A percentile compares a stretch with the other conserved stretches of the same genome.
These are phyloP conservation scores for Daboia siamensis DNA, from an alignment of 2,113 vertebrate genomes.

Conservation along the genomic window DNA sequence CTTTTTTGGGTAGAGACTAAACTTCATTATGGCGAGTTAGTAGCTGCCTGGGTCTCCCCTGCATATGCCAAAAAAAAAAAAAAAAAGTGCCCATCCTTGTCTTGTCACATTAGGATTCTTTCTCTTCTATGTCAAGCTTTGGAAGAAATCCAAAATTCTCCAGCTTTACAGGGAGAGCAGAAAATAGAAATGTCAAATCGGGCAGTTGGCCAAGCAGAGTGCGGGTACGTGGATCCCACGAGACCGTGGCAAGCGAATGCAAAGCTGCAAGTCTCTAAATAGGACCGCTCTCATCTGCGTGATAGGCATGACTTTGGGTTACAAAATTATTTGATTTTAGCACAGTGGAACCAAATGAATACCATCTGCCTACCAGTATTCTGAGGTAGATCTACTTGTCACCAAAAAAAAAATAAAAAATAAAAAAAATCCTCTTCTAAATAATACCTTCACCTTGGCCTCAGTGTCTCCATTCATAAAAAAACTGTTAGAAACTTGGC, in stretches of 20 bases:
- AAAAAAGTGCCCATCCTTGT: accelerated
- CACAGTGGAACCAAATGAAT: not conserved
- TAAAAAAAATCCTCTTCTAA: not conserved
- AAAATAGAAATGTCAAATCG: conserved; percentile 18
- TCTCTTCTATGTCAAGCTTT: not conserved
- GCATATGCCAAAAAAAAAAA: not conserved
- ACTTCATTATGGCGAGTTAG: conserved; percentile 28
- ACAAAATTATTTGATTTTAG: not conserved
- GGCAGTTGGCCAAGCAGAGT: not conserved
- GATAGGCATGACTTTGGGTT: not conserved
- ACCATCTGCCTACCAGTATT: not conserved
- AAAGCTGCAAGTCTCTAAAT: not conserved
- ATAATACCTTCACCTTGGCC: not conserved
- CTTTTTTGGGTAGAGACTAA: accelerated
- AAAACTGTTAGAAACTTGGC: not conserved
- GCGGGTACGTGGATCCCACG: not conserved
- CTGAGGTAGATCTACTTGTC: not conserved
- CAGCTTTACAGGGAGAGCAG: not conserved
- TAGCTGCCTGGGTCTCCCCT: not conserved
- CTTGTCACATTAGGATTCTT: not conserved
- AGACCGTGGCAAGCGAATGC: not conserved
- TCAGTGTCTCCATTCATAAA: not conserved
- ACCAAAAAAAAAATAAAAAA: no score
- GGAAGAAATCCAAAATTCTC: not conserved
- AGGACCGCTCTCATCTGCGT: not conserved